Evolutionary conservation across 2,888 invertebrate species (phyloP).

Genomic region (Leptopterna dolabrata): DNA sequence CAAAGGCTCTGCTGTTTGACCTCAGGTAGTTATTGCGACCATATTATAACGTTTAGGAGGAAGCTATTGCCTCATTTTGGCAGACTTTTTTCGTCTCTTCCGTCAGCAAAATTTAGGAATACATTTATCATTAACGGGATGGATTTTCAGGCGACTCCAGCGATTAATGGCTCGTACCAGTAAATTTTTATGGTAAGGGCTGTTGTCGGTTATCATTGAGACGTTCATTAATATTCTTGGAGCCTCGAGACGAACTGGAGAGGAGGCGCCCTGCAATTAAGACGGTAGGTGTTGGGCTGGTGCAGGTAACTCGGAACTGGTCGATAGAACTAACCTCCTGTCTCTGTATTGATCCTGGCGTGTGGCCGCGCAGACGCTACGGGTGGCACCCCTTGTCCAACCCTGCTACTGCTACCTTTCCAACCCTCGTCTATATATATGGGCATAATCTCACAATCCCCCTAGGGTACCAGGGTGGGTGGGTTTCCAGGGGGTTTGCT

Average conservation of each 20-base stretch:
- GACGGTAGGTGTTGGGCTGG: slow-evolving; percentile 47
- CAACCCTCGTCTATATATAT: neutral
- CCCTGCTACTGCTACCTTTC: neutral
- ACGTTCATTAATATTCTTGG: neutral
- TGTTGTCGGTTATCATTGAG: neutral
- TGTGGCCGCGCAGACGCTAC: slow-evolving; percentile 35
- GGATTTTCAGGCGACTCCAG: too few species aligned
- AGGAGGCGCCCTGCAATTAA: slow-evolving; percentile 34
- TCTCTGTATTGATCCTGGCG: slow-evolving; percentile 31
- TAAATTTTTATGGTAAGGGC: too few species aligned
- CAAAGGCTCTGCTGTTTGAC: too few species aligned
- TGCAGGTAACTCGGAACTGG: slow-evolving; percentile 43
- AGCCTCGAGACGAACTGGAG: neutral
- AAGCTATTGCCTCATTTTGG: too few species aligned
- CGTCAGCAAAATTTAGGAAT: too few species aligned
- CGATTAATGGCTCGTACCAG: too few species aligned
- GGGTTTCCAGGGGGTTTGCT: neutral
- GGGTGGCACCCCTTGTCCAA: neutral
- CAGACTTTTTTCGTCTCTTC: too few species aligned
- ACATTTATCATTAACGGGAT: too few species aligned
- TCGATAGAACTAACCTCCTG: slow-evolving; percentile 42
- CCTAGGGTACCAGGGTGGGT: neutral
- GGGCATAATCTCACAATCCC: slow-evolving; percentile 9
- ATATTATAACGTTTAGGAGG: too few species aligned
- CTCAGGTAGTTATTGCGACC: too few species aligned